A percentile compares a stretch with the other conserved stretches of the same genome.
phyloP scores from a whole-genome alignment of 2,888 invertebrate genomes.

The Agrypnus murinus region DNA sequence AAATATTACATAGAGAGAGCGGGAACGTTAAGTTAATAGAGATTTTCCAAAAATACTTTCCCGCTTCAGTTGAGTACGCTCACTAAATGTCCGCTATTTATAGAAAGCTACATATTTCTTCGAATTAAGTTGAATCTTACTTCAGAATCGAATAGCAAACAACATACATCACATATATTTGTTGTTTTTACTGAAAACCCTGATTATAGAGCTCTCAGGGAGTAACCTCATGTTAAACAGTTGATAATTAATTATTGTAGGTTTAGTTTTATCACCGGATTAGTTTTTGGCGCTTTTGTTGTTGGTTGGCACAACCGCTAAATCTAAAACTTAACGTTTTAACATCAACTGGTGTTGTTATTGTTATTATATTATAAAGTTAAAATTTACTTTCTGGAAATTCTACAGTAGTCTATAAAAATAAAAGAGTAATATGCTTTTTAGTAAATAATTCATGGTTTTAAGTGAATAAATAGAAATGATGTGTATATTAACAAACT shows the following conservation, averaged over 20 bases:
- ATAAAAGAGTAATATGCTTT: too few relatives aligned
- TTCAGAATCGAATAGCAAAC: conserved; percentile 47
- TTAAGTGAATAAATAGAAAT: too few relatives aligned
- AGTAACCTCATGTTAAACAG: not conserved
- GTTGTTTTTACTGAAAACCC: conserved; percentile 28
- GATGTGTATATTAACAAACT: too few relatives aligned
- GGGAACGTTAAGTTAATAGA: conserved; percentile 31
- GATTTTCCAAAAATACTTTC: conserved; percentile 54
- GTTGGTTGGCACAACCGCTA: conserved; percentile 4
- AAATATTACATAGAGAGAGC: conserved; percentile 46
- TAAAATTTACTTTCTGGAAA: too few relatives aligned
- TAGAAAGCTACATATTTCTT: conserved; percentile 51
- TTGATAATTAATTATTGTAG: conserved; percentile 24
- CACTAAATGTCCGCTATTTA: conserved; percentile 51
- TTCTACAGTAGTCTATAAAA: too few relatives aligned
- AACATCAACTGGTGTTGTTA: too few relatives aligned
- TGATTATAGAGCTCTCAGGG: conserved; percentile 17
- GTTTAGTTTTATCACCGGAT: conserved; percentile 12
- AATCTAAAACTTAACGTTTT: not conserved
- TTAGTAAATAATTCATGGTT: too few relatives aligned
- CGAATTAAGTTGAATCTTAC: conserved; percentile 53
- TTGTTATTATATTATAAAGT: too few relatives aligned
- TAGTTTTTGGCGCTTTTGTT: conserved; percentile 11
- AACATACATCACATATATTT: conserved; percentile 41
- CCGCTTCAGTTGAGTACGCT: conserved; percentile 50